Evolutionary conservation across 2,888 invertebrate genomes (phyloP).

Genomic region (Hyppa rectilinea): DNA sequence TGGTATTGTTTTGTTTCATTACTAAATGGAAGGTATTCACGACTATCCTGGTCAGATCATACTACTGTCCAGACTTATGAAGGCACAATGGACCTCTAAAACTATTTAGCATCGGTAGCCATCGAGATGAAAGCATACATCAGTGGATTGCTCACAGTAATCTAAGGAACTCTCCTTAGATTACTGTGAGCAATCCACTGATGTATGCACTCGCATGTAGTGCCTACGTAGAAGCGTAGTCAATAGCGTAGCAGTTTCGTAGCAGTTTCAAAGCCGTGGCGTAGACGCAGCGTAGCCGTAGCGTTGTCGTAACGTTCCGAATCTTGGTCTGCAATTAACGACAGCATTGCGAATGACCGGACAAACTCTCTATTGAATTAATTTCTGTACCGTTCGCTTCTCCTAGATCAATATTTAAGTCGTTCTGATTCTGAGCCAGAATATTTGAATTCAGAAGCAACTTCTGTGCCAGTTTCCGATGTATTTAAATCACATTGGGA

Average conservation of each 20-base stretch:
- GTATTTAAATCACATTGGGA: no score
- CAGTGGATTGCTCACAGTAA: slow-evolving; percentile 66
- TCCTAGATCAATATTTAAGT: slow-evolving; percentile 41
- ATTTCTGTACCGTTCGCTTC: slow-evolving; percentile 13
- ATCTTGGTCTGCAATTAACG: slow-evolving; percentile 59
- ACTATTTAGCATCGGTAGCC: slow-evolving; percentile 13
- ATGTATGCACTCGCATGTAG: slow-evolving; percentile 68
- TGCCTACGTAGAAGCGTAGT: slow-evolving; percentile 1
- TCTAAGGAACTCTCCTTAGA: slow-evolving; percentile 71
- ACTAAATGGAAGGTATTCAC: neutral
- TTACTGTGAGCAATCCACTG: slow-evolving; percentile 66
- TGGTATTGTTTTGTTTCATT: neutral
- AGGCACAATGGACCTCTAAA: neutral
- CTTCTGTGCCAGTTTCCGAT: neutral
- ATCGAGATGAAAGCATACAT: slow-evolving; percentile 58
- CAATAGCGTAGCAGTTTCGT: slow-evolving; percentile 26
- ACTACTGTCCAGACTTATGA: neutral
- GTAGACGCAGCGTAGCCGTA: slow-evolving; percentile 1
- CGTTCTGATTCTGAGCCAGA: slow-evolving; percentile 9
- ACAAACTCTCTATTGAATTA: slow-evolving; percentile 57
- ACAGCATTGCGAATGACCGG: slow-evolving; percentile 60
- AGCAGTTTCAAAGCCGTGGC: slow-evolving; percentile 26
- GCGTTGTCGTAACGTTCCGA: slow-evolving; percentile 20
- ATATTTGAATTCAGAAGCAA: slow-evolving; percentile 4
- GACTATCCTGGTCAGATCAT: neutral